Evolutionary conservation across 2,888 invertebrate genomes (phyloP), one percentile per base, ranked within the genome.

Genomic region (Dynastes maya): DNA sequence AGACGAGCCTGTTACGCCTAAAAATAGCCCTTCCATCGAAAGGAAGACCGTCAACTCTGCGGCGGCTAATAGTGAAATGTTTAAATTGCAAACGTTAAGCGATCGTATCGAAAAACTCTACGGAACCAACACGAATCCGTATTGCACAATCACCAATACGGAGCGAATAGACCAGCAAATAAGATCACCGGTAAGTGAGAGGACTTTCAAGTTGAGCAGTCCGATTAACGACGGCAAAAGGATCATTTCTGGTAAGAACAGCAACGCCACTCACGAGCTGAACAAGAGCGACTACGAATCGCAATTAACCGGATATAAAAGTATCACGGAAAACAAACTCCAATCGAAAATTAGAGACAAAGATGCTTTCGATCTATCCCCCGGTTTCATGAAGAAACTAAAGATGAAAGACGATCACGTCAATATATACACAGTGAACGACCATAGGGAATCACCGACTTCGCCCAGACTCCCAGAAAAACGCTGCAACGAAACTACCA

Each of bases 261-360:
- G 86, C 79, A 88, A 88, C 77, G 88, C 88, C 16, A 88, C 88
- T 5, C 88, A 87, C 80, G 88, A 89, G 79, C 82, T 87, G 27
- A 88, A 88, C 81, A 88, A 87, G 79, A 84, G 85, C 64, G 86
- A 85, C 68, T 89, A 92, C 16, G 89, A 90, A 71, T 91, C 90
- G 81, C 91, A 91, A 81, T 84, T 91, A 2, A 91, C 91, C 1
- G 86, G 91, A 0, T 87, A 91, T 45, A 91, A 91, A 37, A 89
- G 90, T 27, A 90, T 91, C 64, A 90, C 91, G 83, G 89, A 88
- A 40, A 82, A 90, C 53, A 91, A 91, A 84, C 86, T 90, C 70
- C 88, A 87, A 83, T 76, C 77, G 81, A 79, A 77, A 77, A 70
- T 82, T 81, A 78, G 71, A 82, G 79, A 78, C 79, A 78, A 72